Evolutionary conservation across 1,140 invertebrate genomes (phyloP).

Genomic region (Aphelinus certus): DNA sequence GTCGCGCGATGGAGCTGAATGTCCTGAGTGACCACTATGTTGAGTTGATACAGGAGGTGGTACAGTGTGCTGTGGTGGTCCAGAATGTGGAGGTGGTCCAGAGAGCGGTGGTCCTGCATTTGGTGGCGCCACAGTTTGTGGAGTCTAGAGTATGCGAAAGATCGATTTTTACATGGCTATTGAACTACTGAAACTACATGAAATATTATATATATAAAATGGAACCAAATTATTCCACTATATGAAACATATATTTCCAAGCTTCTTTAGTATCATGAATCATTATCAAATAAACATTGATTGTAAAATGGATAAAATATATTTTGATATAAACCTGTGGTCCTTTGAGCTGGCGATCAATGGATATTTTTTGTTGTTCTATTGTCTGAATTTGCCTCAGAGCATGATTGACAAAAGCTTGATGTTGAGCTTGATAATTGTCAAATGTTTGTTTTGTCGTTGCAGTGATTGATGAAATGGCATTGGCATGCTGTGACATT

Average conservation of each 20-base stretch:
- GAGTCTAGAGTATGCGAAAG: conserved; percentile 36
- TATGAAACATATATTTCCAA: too few relatives aligned
- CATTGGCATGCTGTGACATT: conserved; percentile 78
- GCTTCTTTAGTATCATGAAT: too few relatives aligned
- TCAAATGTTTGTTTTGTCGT: conserved; percentile 81
- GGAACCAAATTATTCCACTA: too few relatives aligned
- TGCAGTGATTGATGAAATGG: conserved; percentile 79
- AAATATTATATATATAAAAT: too few relatives aligned
- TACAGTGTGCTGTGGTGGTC: neutral
- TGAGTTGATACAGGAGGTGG: too few relatives aligned
- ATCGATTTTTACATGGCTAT: too few relatives aligned
- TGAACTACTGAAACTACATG: too few relatives aligned
- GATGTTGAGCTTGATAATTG: conserved; percentile 91
- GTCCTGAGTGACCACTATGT: neutral
- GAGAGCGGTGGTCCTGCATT: conserved; percentile 1
- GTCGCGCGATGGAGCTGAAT: neutral
- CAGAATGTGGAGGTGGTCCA: neutral
- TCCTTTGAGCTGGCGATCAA: conserved; percentile 74
- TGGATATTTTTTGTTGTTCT: conserved; percentile 80
- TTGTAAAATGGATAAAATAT: neutral
- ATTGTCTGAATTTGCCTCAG: conserved; percentile 86
- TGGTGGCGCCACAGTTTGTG: conserved; percentile 41
- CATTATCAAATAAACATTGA: too few relatives aligned
- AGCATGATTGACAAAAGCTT: conserved; percentile 92
- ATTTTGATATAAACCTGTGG: conserved; percentile 41